These are phyloP conservation scores for Arnoldichthys spilopterus DNA, from an alignment of 2,797 vertebrate species.

Conservation along the genomic window DNA sequence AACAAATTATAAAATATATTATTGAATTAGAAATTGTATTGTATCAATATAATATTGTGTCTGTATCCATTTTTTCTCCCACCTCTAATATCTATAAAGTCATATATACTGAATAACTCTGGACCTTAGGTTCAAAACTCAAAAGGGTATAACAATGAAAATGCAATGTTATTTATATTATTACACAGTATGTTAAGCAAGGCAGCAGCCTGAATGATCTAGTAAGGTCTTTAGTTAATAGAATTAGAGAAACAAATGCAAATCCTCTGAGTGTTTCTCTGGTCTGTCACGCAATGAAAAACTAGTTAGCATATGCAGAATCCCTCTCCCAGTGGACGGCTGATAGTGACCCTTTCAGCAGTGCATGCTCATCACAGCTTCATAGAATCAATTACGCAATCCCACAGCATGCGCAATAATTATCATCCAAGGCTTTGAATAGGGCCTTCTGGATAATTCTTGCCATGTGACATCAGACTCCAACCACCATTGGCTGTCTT, in stretches of 20 bases:
- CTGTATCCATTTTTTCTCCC: no score
- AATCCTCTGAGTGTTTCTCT: neutral
- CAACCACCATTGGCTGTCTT: neutral
- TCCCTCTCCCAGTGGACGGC: neutral
- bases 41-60: no score
- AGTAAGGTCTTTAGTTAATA: neutral
- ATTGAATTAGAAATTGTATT: no score
- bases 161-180: no score
- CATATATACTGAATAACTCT: no score
- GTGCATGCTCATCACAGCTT: neutral
- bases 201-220: neutral
- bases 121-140: no score
- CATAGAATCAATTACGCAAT: constrained; percentile 10
- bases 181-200: neutral
- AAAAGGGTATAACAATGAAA: no score
- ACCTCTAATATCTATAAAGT: no score
- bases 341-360: neutral
- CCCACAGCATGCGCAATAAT: neutral
- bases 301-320: neutral
- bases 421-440: neutral
- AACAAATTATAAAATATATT: no score
- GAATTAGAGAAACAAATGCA: neutral
- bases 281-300: neutral
- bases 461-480: neutral
- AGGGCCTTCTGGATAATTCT: neutral